Evolutionary conservation across 2,113 vertebrate species (phyloP).

Genomic region (Python bivittatus): DNA sequence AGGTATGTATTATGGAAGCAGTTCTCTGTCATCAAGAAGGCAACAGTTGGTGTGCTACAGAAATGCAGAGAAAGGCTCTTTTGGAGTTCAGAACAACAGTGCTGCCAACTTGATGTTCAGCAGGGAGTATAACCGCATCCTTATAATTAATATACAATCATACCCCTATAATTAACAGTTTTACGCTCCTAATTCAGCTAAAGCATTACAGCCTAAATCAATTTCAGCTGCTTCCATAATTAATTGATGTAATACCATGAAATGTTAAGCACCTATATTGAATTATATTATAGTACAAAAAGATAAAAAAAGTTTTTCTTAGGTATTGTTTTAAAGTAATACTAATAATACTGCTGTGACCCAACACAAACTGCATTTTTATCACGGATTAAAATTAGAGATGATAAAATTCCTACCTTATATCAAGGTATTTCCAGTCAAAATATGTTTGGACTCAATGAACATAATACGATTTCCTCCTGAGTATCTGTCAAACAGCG

Average conservation of each 20-base stretch:
- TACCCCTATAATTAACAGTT: neutral
- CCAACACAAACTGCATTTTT: neutral
- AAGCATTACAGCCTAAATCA: neutral
- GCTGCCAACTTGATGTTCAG: neutral
- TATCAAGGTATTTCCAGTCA: neutral
- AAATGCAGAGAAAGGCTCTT: neutral
- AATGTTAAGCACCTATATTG: neutral
- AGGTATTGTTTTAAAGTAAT: neutral
- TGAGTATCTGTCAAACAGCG: slow-evolving; percentile 39
- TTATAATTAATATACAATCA: neutral
- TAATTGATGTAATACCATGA: neutral
- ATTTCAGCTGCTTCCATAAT: neutral
- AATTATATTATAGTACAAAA: slow-evolving; percentile 4
- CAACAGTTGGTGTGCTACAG: neutral
- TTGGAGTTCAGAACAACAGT: neutral
- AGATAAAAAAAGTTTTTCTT: neutral
- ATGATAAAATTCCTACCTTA: neutral
- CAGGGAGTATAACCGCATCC: neutral
- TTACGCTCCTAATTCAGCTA: neutral
- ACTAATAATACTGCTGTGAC: neutral
- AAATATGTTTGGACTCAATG: neutral
- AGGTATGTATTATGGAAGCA: neutral
- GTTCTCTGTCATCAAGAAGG: neutral
- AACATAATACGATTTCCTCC: slow-evolving; percentile 40
- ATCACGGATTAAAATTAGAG: neutral